Evolutionary conservation across 35 echinoderm and acorn worm species (phyloP).

Genomic region (Apostichopus californicus): DNA sequence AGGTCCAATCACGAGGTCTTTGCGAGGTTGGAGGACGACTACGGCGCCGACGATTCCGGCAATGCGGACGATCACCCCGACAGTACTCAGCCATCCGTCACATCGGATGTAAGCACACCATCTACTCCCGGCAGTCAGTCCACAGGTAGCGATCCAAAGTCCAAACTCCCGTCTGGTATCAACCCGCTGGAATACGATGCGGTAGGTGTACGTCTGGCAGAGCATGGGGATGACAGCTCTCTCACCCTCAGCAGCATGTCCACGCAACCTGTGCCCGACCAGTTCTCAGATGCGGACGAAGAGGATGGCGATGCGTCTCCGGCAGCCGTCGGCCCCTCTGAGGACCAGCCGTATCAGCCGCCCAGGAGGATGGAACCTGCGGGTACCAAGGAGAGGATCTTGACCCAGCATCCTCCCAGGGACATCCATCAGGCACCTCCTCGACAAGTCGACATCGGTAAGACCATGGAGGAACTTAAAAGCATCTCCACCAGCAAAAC

Average conservation of each 20-base stretch:
- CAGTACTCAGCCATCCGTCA: conserved; percentile 61
- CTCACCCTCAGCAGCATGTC: conserved; percentile 64
- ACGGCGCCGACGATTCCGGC: conserved; percentile 36
- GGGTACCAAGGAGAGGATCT: conserved; percentile 46
- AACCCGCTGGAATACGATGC: conserved; percentile 95
- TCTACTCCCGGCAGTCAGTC: conserved; percentile 62
- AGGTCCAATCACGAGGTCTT: conserved; percentile 45
- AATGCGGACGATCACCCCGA: conserved; percentile 60
- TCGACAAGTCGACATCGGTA: conserved; percentile 67
- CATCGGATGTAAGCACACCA: conserved; percentile 66
- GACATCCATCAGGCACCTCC: conserved; percentile 5
- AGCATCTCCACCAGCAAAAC: conserved; percentile 74
- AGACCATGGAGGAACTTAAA: conserved; percentile 83
- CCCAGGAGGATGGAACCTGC: not conserved
- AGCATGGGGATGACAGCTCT: conserved; percentile 78
- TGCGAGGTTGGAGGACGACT: conserved; percentile 41
- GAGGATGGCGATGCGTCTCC: conserved; percentile 48
- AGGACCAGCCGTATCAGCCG: not conserved
- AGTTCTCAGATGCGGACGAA: conserved; percentile 96
- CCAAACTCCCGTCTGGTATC: conserved; percentile 68
- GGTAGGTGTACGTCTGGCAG: conserved; percentile 82
- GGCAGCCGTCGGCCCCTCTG: not conserved
- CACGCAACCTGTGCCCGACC: conserved; percentile 81
- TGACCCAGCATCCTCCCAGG: not conserved
- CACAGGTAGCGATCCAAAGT: conserved; percentile 44